A percentile compares a stretch with the other conserved stretches of the same genome.
phyloP scores from a whole-genome alignment of 2,797 vertebrate species.

The Lithobates sylvaticus region DNA sequence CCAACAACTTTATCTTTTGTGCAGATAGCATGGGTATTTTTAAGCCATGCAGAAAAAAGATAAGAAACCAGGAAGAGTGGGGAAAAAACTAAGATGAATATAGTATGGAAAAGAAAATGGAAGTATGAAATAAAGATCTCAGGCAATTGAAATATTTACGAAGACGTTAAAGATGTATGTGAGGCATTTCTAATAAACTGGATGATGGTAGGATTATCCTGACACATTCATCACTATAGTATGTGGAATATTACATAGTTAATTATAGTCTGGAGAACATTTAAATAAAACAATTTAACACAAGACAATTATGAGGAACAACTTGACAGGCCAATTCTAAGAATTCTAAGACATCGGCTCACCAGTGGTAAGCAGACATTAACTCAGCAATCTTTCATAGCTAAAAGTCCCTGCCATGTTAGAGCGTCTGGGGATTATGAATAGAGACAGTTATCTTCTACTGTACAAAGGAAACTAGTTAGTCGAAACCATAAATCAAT shows the following conservation, averaged over 20 bases:
- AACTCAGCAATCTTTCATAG: slow-evolving; percentile 20
- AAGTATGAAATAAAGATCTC: slow-evolving; percentile 78
- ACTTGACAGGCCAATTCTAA: slow-evolving; percentile 37
- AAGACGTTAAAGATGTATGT: slow-evolving; percentile 66
- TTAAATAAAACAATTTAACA: slow-evolving; percentile 73
- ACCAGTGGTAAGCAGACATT: slow-evolving; percentile 16
- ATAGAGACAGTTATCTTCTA: slow-evolving; percentile 6
- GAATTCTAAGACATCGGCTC: slow-evolving; percentile 1
- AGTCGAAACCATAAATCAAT: slow-evolving; percentile 51
- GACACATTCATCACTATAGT: slow-evolving; percentile 70
- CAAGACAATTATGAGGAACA: slow-evolving; percentile 13
- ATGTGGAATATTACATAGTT: slow-evolving; percentile 71
- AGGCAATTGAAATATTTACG: slow-evolving; percentile 79
- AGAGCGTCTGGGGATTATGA: slow-evolving; percentile 10
- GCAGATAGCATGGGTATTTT: slow-evolving; percentile 66
- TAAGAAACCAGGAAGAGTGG: slow-evolving; percentile 66
- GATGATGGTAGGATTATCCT: slow-evolving; percentile 58
- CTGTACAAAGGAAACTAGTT: slow-evolving; percentile 16
- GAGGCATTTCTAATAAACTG: slow-evolving; percentile 45
- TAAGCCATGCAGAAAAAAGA: slow-evolving; percentile 67
- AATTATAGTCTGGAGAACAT: slow-evolving; percentile 70
- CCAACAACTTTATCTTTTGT: slow-evolving; percentile 61
- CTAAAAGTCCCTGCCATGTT: neutral
- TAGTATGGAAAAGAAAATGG: slow-evolving; percentile 76
- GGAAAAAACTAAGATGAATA: slow-evolving; percentile 77